Evolutionary conservation across 1,140 invertebrate genomes (phyloP), one percentile per base, ranked within the genome.

Genomic region (Drosophila melanica): DNA sequence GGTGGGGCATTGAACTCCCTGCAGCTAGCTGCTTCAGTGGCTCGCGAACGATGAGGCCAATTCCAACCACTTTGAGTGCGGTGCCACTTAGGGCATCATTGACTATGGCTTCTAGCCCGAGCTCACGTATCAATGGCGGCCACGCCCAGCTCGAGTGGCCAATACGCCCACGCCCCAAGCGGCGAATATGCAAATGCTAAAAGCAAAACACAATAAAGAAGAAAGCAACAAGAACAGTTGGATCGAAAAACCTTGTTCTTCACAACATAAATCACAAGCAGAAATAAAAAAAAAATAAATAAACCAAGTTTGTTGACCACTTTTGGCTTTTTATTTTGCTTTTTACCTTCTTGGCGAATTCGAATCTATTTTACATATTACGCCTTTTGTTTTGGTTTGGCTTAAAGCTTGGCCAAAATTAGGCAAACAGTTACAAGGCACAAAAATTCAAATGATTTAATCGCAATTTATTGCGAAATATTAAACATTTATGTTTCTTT

Each of bases 1-100:
- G 44, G 50, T 74, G 53, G 70, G 39, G 44, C 75, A 77, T 63
- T 77, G 75, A 77, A 77, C 74, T 54, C 20, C 55, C 30, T 11
- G 30, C 55, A 10, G 30, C 55, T 9, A 35, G 23, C 47, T 14
- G 37, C 18, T n/a, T 41, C 48, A 7, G 41, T 37, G 37, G 45
- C 41, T 42, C 27, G 41, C 41, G n/a, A 11, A 14, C 4, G 42
- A 66, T 42, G 63, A 62, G 67, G 74, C 69, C 74, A 73, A 76
- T 68, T 77, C 42, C 42, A 58, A 6, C 11, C 64, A 69, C 71
- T 74, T 63, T 37, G 20, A 75, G 68, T 66, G 60, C 45, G 57
- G 57, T 67, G 51, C 50, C 63, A 76, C 74, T 77, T 77, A 72
- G 65, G 37, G 53, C 27, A 60, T 35, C 57, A 35, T 16, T 11